Evolutionary conservation across 2,113 vertebrate species (phyloP).

Genomic region (Mesoclemmys tuberculata): DNA sequence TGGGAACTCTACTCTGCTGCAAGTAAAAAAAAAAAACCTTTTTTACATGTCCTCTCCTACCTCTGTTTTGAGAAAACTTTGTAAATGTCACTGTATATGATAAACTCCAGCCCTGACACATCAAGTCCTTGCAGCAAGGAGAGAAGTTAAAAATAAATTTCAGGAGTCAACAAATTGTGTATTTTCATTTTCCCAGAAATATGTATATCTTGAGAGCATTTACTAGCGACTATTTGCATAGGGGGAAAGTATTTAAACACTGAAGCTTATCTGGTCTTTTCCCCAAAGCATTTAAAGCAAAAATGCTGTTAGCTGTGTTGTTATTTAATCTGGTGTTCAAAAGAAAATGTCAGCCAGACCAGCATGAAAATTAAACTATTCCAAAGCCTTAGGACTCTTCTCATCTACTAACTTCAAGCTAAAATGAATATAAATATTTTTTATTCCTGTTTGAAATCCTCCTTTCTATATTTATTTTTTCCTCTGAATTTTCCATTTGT

Average conservation of each 20-base stretch:
- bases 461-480: neutral
- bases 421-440: conserved; percentile 41
- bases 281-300: conserved; percentile 41
- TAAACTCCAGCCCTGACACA: neutral
- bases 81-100: neutral
- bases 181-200: conserved; percentile 33
- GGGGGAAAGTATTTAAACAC: conserved; percentile 41
- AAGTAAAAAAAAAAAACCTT: neutral
- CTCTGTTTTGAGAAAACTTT: neutral
- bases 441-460: conserved; percentile 27
- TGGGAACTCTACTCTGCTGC: neutral
- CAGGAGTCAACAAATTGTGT: neutral
- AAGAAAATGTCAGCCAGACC: conserved; percentile 66
- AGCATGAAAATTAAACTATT: conserved; percentile 63
- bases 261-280: conserved; percentile 64
- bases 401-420: conserved; percentile 42
- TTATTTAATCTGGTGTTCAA: conserved; percentile 64
- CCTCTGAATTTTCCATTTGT: conserved; percentile 3
- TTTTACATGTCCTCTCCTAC: neutral
- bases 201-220: conserved; percentile 19
- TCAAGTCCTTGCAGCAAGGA: neutral
- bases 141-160: conserved; percentile 5
- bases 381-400: conserved; percentile 57
- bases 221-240: conserved; percentile 49
- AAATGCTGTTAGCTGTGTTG: conserved; percentile 53